Evolutionary conservation across 1,140 invertebrate genomes (phyloP).

Genomic region (Tyrophagus putrescentiae): DNA sequence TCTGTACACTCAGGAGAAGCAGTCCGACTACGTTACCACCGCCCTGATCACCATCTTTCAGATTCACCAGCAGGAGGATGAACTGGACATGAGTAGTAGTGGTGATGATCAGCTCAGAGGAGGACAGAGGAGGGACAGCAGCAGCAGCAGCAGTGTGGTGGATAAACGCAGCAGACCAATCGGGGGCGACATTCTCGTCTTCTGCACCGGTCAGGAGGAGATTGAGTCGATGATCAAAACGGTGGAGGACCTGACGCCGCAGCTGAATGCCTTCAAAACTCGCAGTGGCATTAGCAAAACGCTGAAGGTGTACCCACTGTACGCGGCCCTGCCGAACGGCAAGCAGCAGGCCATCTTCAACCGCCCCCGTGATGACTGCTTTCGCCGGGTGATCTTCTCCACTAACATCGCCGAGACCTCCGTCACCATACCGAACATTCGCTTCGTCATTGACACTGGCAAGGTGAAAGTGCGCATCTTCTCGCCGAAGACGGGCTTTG

Average conservation of each 20-base stretch:
- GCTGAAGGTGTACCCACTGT: conserved; percentile 47
- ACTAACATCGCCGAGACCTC: conserved; percentile 98
- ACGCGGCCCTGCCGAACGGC: conserved; percentile 57
- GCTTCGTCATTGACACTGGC: conserved; percentile 85
- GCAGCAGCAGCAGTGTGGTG: background rate
- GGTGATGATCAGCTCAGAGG: background rate
- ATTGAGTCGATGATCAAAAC: conserved; percentile 70
- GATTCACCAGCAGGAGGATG: conserved; percentile 63
- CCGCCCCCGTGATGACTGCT: conserved; percentile 25
- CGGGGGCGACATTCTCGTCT: conserved; percentile 71
- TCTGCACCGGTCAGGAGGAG: conserved; percentile 96
- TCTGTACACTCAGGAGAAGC: conserved; percentile 37
- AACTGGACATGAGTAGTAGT: background rate
- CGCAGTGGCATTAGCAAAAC: background rate
- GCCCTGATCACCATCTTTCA: conserved; percentile 75
- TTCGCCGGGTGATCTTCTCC: conserved; percentile 76
- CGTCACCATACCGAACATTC: conserved; percentile 83
- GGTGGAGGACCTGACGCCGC: conserved; percentile 47
- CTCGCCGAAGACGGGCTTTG: conserved; percentile 63
- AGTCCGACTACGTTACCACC: conserved; percentile 62
- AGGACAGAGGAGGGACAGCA: conserved; percentile 44
- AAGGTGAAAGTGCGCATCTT: conserved; percentile 66
- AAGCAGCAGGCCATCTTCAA: conserved; percentile 65
- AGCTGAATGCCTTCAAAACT: conserved; percentile 26
- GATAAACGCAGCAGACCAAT: background rate